Evolutionary conservation across 2,797 vertebrate genomes (phyloP).

Genomic region (Balearica regulorum): DNA sequence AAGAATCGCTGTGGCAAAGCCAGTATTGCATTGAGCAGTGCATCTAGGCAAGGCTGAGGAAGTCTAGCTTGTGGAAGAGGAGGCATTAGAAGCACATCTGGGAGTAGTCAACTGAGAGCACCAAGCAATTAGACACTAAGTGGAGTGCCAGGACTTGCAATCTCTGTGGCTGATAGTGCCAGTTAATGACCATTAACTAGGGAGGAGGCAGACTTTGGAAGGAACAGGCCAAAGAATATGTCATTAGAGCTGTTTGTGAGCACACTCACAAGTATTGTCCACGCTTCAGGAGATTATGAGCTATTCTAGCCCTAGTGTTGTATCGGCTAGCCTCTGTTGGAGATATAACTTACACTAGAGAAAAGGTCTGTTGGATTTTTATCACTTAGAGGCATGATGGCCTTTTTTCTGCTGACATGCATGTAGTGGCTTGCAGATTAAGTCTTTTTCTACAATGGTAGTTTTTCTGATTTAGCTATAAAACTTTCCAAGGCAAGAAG

Average conservation of each 20-base stretch:
- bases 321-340: not conserved
- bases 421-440: not conserved
- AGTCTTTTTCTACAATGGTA: not conserved
- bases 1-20: not conserved
- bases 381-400: not conserved
- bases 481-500: not conserved
- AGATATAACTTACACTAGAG: not conserved
- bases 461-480: not conserved
- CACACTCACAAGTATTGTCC: not conserved
- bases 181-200: not conserved
- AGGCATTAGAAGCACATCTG: not conserved
- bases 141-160: not conserved
- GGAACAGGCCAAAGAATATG: not conserved
- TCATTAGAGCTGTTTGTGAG: not conserved
- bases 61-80: not conserved
- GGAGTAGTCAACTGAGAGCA: not conserved
- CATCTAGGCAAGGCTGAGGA: not conserved
- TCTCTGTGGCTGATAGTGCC: not conserved
- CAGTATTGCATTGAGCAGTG: not conserved
- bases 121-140: not conserved
- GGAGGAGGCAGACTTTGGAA: not conserved
- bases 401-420: rapidly evolving
- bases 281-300: not conserved
- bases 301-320: not conserved
- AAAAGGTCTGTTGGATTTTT: not conserved